Evolutionary conservation across 1,140 invertebrate genomes (phyloP), one percentile per base, ranked within the genome.

Genomic region (Drosophila nigrodunni): DNA sequence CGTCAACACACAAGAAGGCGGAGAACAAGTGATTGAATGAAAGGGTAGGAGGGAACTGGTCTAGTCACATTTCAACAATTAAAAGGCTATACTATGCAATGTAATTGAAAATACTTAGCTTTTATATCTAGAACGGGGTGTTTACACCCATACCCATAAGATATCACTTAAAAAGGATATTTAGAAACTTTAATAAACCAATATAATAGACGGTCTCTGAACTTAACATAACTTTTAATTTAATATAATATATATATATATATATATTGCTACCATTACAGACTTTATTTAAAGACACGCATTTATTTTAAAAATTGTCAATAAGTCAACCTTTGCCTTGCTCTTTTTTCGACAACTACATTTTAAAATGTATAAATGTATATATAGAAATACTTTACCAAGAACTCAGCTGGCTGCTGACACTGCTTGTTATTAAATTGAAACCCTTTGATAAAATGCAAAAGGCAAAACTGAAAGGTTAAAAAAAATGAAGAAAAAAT

Each of bases 401-500:
- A 8, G 41, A 39, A 58, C 70, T 68, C 70, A 73, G 70, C 55
- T 73, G 70, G 46, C n/a, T 15, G 55, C 39, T 43, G 55, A 44
- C 30, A 34, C 25, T 50, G 58, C 66, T 72, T 44, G 61, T 61
- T 72, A 76, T 76, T 72, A 76, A 76, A 72, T 61, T 72, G 69
- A 76, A 72, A 72, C 68, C 74, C 68, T 60, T 60, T 66, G 64
- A 66, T 55, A 74, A 74, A 71, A 75, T 68, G 82, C 41, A 57
- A 81, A 70, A 74, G 49, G 41, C 59, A 76, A 60, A 68, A 59
- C 50, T 34, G 52, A 59, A 70, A 66, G 34, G 74, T 30, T n/a
- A 15, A 11, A n/a, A 7, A n/a, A 15, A 37, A 37, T 5, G 10
- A 34, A 30, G 37, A 43, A 82, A 76, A 79, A 69, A 77, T 77